phyloP scores from a whole-genome alignment of 2,797 vertebrate genomes.

The Decapterus maruadsi region DNA sequence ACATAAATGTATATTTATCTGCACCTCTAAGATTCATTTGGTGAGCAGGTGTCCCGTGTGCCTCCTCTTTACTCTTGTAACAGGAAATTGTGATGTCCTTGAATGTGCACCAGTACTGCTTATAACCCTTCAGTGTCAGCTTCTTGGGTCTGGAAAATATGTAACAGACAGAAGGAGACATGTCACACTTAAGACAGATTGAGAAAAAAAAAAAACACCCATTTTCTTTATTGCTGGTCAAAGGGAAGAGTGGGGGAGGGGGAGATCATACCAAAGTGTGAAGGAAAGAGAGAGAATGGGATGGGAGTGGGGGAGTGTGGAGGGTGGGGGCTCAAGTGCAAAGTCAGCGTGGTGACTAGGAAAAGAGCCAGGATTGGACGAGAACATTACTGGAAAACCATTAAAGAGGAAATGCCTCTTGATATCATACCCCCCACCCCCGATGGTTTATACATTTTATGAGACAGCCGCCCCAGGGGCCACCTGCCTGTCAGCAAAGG shows the following conservation, averaged over 20 bases:
- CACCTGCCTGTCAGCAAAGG: conserved; percentile 71
- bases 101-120: conserved; percentile 99
- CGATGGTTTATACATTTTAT: conserved; percentile 69
- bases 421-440: conserved; percentile 36
- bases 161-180: conserved; percentile 32
- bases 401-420: conserved; percentile 67
- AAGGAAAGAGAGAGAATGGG: not conserved
- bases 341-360: conserved; percentile 57
- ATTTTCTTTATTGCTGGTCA: conserved; percentile 41
- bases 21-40: conserved; percentile 98
- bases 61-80: conserved; percentile 98
- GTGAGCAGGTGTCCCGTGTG: conserved; percentile 93
- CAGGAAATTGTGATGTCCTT: conserved; percentile 99
- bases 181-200: conserved; percentile 37
- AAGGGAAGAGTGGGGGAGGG: conserved; percentile 29
- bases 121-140: conserved; percentile 97
- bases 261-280: conserved; percentile 9
- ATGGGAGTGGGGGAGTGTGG: not conserved
- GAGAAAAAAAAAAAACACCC: conserved; percentile 37
- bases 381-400: conserved; percentile 53
- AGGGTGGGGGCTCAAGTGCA: conserved; percentile 31
- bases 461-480: conserved; percentile 55
- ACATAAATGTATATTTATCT: conserved; percentile 14
- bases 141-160: conserved; percentile 94
- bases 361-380: conserved; percentile 52